Conservation (phyloP, 2,888 invertebrate genomes). For the Norana najaformis region DNA sequence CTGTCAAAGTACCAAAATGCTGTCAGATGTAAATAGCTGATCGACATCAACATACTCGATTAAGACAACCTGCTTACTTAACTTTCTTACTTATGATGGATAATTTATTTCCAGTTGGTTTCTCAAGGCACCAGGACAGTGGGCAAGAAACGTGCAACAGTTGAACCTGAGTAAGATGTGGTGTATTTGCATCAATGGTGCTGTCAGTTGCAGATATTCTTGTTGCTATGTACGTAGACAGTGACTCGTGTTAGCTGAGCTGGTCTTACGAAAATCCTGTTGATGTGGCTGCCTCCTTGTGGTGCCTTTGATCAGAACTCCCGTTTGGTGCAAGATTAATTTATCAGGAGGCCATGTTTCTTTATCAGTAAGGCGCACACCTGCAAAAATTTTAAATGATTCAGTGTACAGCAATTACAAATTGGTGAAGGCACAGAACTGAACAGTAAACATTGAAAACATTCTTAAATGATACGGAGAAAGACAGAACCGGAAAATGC, state of each 20-base stretch:
- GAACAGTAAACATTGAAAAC: no score
- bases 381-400: no score
- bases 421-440: no score
- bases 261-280: not conserved
- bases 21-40: not conserved
- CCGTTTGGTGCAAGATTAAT: not conserved
- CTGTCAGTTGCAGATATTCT: constrained; percentile 6
- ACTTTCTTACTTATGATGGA: not conserved
- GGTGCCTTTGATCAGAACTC: not conserved
- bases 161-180: not conserved
- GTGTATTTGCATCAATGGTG: constrained; percentile 13
- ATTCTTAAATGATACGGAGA: no score
- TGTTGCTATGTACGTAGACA: not conserved
- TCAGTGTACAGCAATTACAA: no score
- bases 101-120: not conserved
- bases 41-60: not conserved
- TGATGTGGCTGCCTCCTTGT: not conserved
- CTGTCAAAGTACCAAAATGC: not conserved
- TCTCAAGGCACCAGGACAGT: not conserved
- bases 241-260: not conserved
- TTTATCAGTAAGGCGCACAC: no score
- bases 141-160: not conserved
- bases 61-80: not conserved
- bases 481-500: no score
- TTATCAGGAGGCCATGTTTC: no score